Evolutionary conservation across 2,888 invertebrate species (phyloP), one percentile per base, ranked within the genome.

Genomic region (Ecdyonurus torrentis): DNA sequence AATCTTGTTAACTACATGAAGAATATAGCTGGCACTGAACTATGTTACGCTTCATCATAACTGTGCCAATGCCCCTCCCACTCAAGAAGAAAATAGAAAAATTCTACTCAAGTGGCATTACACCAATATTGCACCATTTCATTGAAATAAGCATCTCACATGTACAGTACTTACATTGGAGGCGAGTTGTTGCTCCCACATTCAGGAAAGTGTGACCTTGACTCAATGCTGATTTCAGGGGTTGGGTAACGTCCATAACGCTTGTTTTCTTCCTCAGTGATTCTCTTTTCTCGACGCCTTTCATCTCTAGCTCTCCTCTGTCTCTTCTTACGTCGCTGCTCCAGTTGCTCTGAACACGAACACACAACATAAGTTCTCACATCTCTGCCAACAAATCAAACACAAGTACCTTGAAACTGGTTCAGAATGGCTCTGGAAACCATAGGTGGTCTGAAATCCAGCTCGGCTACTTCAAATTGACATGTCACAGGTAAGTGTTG

Each of bases 401-500:
- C 58, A 63, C 66, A 67, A 68, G 68, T 73, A 89, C 91, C 86
- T 74, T 80, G 78, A 72, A 91, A 94, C 62, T 76, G 73, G 61
- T 80, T 76, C 24, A 91, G 71, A 55, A 91, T 86, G 61, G 83
- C 81, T 62, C 79, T 73, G 2, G 85, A 83, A 1, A 96, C 79
- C 64, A 83, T 72, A 0, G 91, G 90, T 25, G 85, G 82, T 66
- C 81, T 80, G 61, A 98, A 76, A 64, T 89, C 83, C 64, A 97
- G 81, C 75, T 97, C 97, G 52, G 90, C 91, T 52, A 96, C 82
- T 70, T 92, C 89, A 76, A 94, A 93, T 64, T 89, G 88, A 70
- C 92, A 91, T 65, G 91, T 89, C 5, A 95, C 78, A 0, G 97
- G 96, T 69, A 98, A 78, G 75, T 98, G 97, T 62, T 87, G 82